These are phyloP conservation scores for Etia nguti DNA, from an alignment of 2,113 vertebrate species.

Conservation along the genomic window DNA sequence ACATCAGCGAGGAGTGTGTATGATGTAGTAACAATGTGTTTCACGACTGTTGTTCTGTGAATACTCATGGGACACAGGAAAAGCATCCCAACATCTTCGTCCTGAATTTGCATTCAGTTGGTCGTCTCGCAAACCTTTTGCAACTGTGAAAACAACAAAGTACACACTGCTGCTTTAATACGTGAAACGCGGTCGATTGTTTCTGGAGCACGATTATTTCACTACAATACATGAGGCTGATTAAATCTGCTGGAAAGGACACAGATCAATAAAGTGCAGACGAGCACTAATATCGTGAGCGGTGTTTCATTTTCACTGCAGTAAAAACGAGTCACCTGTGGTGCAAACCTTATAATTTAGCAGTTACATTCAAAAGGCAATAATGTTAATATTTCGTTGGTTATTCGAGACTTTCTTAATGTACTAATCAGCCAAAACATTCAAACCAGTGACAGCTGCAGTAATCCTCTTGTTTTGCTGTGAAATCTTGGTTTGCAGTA, in stretches of 20 bases:
- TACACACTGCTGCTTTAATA: not conserved
- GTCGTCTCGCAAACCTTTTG: not conserved
- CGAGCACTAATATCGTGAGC: not conserved
- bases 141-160: not conserved
- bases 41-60: not conserved
- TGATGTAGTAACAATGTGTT: not conserved
- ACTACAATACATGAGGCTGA: not conserved
- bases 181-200: not conserved
- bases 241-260: conserved; percentile 6
- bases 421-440: not conserved
- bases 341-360: conserved; percentile 7
- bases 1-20: not conserved
- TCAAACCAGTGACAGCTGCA: not conserved
- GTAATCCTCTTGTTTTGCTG: not conserved
- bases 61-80: not conserved
- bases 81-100: not conserved
- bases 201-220: not conserved
- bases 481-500: not conserved
- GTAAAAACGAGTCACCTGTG: not conserved
- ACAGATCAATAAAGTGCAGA: conserved; percentile 4
- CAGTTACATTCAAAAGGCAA: not conserved
- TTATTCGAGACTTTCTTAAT: not conserved
- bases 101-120: not conserved
- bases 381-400: not conserved
- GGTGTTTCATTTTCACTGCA: not conserved